Conservation (phyloP, 2,888 invertebrate species). For the Strigamia maritima region DNA sequence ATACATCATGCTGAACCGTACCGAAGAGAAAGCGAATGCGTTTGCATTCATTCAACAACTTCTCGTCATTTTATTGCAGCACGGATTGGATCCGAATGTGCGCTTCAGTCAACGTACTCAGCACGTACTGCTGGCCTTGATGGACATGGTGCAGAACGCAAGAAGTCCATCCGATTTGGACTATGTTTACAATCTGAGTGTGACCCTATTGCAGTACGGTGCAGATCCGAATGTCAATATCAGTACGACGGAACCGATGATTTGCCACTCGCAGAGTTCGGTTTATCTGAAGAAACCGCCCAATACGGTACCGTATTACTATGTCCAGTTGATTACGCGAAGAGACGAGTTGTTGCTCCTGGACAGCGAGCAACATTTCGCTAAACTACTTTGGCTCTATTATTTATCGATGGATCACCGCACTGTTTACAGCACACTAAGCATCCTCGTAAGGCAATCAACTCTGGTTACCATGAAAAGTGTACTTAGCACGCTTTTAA, state of each 20-base stretch:
- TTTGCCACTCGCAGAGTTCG: conserved; percentile 57
- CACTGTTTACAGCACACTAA: conserved; percentile 66
- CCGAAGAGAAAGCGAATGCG: conserved; percentile 62
- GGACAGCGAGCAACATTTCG: conserved; percentile 63
- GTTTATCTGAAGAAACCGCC: conserved; percentile 60
- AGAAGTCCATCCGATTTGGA: conserved; percentile 65
- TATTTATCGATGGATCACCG: conserved; percentile 63
- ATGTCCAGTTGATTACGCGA: conserved; percentile 66
- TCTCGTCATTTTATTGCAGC: conserved; percentile 62
- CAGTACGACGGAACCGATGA: conserved; percentile 55
- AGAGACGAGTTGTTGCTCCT: conserved; percentile 55
- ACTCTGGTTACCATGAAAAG: conserved; percentile 60
- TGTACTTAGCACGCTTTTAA: conserved; percentile 62
- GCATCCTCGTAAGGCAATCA: conserved; percentile 62
- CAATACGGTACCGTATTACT: conserved; percentile 64
- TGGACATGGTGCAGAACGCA: conserved; percentile 64
- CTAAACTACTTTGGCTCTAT: conserved; percentile 62
- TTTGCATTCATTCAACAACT: conserved; percentile 67
- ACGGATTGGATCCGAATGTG: conserved; percentile 63
- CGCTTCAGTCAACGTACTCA: conserved; percentile 61
- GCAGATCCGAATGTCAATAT: conserved; percentile 69
- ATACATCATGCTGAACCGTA: conserved; percentile 66
- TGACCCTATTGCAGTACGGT: conserved; percentile 69
- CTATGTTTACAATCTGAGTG: conserved; percentile 66
- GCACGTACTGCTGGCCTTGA: conserved; percentile 66